Percentiles rank a stretch among this genome's conserved stretches.
phyloP scores from a whole-genome alignment of 2,797 vertebrate genomes.

The Lepus oiostolus region DNA sequence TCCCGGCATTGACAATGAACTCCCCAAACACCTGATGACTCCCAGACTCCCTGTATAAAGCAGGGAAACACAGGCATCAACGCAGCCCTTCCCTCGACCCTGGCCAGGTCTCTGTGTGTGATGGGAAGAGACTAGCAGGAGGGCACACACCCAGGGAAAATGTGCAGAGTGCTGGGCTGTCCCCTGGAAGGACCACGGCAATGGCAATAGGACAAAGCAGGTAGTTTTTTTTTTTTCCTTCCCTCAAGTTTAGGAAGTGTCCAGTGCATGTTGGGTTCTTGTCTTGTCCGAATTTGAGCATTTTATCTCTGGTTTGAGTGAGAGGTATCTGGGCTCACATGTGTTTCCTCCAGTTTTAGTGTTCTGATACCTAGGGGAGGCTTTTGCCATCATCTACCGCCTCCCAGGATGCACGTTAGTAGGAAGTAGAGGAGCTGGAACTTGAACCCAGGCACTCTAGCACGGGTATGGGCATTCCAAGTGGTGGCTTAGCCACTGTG shows the following conservation, averaged over 20 bases:
- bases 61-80: accelerated
- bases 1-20: not conserved
- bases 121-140: not conserved
- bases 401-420: too few species aligned
- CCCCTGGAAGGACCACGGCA: not conserved
- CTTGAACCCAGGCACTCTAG: too few species aligned
- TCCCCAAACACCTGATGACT: not conserved
- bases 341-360: not conserved
- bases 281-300: accelerated
- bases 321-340: not conserved
- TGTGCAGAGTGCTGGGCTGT: not conserved
- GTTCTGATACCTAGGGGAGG: not conserved
- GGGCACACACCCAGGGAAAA: not conserved
- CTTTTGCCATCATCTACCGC: not conserved
- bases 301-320: not conserved
- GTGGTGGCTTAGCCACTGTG: too few species aligned
- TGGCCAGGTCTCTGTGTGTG: not conserved
- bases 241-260: not conserved
- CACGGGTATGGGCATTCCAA: too few species aligned
- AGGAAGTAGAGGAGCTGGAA: too few species aligned
- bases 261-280: accelerated
- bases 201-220: not conserved
- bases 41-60: not conserved
- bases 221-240: too few species aligned
- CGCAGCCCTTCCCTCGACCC: not conserved